Percentiles rank a stretch among this genome's conserved stretches.
phyloP scores from a whole-genome alignment of 1,140 invertebrate genomes.

The Intoshia linei region DNA sequence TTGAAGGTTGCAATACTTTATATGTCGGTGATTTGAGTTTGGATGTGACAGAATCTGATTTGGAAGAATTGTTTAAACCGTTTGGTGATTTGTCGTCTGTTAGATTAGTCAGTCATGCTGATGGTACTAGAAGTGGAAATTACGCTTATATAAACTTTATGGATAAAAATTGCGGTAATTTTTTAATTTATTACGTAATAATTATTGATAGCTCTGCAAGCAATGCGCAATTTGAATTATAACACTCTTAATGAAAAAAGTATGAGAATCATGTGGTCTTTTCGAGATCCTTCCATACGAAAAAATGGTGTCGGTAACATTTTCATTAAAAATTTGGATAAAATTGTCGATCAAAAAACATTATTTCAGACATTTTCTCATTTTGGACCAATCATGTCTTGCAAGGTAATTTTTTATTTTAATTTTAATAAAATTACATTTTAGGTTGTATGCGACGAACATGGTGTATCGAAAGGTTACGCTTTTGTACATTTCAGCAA shows the following conservation, averaged over 20 bases:
- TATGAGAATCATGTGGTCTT: conserved; percentile 99
- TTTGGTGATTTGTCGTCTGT: conserved; percentile 90
- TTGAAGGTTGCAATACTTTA: no score
- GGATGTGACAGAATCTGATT: conserved; percentile 87
- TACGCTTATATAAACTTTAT: no score
- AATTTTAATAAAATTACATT: no score
- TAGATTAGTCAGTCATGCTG: conserved; percentile 77
- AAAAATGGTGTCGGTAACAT: conserved; percentile 96
- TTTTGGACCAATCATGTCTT: conserved; percentile 93
- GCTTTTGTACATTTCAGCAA: conserved; percentile 99
- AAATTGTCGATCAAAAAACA: conserved; percentile 90
- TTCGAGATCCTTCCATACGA: conserved; percentile 78
- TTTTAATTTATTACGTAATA: no score
- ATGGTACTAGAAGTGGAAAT: no score
- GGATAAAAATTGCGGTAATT: no score
- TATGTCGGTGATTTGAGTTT: conserved; percentile 92
- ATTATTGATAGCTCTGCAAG: conserved; percentile 74
- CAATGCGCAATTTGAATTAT: conserved; percentile 98
- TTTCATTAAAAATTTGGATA: conserved; percentile 96
- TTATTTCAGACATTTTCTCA: conserved; percentile 99
- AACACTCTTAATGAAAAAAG: conserved; percentile 79
- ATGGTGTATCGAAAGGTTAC: conserved; percentile 74
- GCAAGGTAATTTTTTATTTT: conserved; percentile 52
- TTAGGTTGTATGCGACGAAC: conserved; percentile 58
- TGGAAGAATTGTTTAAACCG: conserved; percentile 93